Base-by-base conservation (phyloP, 2,113 vertebrate genomes). In the Ranitomeya variabilis region DNA sequence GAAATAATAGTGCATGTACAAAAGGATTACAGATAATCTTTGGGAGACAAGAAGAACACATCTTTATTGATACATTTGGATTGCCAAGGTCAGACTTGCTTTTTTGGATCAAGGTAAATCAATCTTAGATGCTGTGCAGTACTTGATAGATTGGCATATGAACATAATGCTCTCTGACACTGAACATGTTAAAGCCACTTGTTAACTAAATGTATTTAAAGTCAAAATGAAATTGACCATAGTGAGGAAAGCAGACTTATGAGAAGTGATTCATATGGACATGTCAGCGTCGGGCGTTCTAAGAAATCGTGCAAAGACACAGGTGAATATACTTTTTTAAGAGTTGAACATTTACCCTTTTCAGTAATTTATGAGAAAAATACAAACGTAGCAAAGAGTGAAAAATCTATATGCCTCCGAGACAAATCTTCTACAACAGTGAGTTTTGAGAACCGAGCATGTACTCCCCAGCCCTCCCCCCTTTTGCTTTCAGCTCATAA, bases 341-440 rank as follows among this genome's bases (percentile, higher is more conserved):
- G 73, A 76, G 18, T 18, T 7, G 9, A 76, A 76, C 14, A 21
- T 76, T 76, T 76, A 51, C 51, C 73, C 18, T 76, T 51, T 76
- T 76, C 21, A 76, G 52, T 76, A 76, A 76, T 76, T 51, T 76
- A 76, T 76, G 51, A 52, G 45, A 52, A 19, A 52, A 76, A 52
- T 76, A 19, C 52, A 19, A 76, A 11, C 37, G 10, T 76, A 21
- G 18, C 37, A 11, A 21, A 21, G 37, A 76, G 37, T 52, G 45
- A 76, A 51, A 52, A 45, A 45, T 76, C 52, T 76, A 51, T 76
- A 76, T 76, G 18, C 37, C 45, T 76, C 16, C 19, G 45, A 51
- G 73, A 76, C 73, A 52, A 76, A 76, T 76, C 19, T 76, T 52
- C 73, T 52, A 51, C 16, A 52, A 76, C 21, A 52, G 15, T 21